Base-by-base conservation (phyloP, 2,113 vertebrate genomes). In the Poeciliopsis prolifica region DNA sequence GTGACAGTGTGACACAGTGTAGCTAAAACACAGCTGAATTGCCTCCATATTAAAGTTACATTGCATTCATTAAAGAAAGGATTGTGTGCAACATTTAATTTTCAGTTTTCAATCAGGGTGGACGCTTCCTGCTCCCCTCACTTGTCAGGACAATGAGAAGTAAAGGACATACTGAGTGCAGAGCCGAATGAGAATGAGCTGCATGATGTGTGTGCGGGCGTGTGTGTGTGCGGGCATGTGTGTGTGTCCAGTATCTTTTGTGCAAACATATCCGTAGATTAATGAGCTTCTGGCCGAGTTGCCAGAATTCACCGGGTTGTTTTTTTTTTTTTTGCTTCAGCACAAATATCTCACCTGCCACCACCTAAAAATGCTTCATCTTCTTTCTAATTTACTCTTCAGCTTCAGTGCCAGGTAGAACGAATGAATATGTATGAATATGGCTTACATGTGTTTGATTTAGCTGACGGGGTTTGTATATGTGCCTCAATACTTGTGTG, bases 71-170 rank as follows among this genome's bases (percentile, higher is more conserved):
- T 26, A 19, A 29, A 44, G 14, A 61, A 65, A 33, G 51, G 42
- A 79, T 19, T 33, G 42, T 15, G 42, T 65, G 35, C 72, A 58
- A 51, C 44, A 30, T 29, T 72, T 11, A 74, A 74, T 77, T 77
- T 48, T 22, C 19, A 19, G 44, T 67, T 78, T 70, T 74, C 79
- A 81, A 80, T 86, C 83, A 89, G 73, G 2, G 35, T 80, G 72
- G 74, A 77, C 77, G 66, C 70, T 75, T 77, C 81, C 60, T 61
- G 88, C 78, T 75, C 81, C 81, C 44, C 65, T 88, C 78, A 80
- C 60, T 80, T 60, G 68, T 84, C 66, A 68, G 84, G 77, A 92
- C 87, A 91, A 91, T 88, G 80, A 87, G 86, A 89, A 82, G 80
- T 79, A 91, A 84, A 90, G 91, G 83, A 86, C 85, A 70, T 9